A percentile compares a stretch with the other conserved stretches of the same genome.
Evolutionary conservation across 2,888 invertebrate species (phyloP).

Genomic region (Chloromyia formosa): DNA sequence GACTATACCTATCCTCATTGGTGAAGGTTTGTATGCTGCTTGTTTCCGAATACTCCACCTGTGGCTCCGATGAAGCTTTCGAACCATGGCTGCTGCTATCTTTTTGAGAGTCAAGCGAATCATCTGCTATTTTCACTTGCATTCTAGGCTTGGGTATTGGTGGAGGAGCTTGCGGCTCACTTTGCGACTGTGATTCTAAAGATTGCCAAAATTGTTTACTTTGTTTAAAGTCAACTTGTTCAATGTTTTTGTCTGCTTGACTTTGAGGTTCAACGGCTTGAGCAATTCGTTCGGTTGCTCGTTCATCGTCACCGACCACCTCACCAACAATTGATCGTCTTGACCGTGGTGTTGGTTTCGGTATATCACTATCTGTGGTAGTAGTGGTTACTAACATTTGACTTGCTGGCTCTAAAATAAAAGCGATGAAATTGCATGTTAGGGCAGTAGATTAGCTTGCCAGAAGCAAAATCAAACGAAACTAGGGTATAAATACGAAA

Average conservation of each 20-base stretch:
- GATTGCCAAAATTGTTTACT: conserved; percentile 51
- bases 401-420: conserved; percentile 64
- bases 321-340: conserved; percentile 58
- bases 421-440: conserved; percentile 56
- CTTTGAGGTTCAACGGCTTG: neutral
- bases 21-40: conserved; percentile 46
- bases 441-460: conserved; percentile 50
- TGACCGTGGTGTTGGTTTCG: conserved; percentile 66
- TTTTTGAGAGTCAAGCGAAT: conserved; percentile 43
- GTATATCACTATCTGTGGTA: conserved; percentile 58
- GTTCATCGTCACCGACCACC: conserved; percentile 22
- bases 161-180: conserved; percentile 35
- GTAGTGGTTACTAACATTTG: conserved; percentile 52
- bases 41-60: conserved; percentile 50
- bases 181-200: conserved; percentile 46
- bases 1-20: conserved; percentile 45
- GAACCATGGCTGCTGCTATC: conserved; percentile 47
- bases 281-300: conserved; percentile 32
- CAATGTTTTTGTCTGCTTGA: conserved; percentile 20
- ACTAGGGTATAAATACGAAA: conserved; percentile 12
- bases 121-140: conserved; percentile 55
- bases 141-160: conserved; percentile 61
- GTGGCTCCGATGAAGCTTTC: conserved; percentile 50
- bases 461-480: conserved; percentile 48
- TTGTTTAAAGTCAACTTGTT: conserved; percentile 49